Percentiles rank a stretch among this genome's conserved stretches.
phyloP scores from a whole-genome alignment of 2,113 vertebrate genomes.

The Ahaetulla prasina region DNA sequence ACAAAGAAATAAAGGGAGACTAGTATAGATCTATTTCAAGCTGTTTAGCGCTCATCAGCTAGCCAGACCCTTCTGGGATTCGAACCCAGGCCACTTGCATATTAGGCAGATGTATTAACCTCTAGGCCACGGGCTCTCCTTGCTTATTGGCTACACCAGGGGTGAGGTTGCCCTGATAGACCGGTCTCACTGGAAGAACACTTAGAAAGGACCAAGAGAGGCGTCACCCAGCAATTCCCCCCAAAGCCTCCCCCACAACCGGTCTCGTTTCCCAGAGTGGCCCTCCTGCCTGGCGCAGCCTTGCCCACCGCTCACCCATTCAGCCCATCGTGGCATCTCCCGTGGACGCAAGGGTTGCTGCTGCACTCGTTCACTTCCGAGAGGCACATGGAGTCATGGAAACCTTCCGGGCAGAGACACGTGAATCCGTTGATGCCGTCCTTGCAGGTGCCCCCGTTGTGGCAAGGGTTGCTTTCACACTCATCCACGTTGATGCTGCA shows the following conservation, averaged over 20 bases:
- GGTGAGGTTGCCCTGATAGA: too few species aligned
- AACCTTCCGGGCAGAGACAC: conserved; percentile 88
- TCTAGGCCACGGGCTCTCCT: too few species aligned
- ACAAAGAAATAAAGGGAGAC: too few species aligned
- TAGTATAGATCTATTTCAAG: too few species aligned
- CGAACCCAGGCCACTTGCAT: too few species aligned
- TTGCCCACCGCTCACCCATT: conserved; percentile 76
- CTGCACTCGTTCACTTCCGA: conserved; percentile 91
- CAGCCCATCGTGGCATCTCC: conserved; percentile 82
- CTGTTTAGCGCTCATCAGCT: too few species aligned
- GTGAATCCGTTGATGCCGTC: conserved; percentile 85
- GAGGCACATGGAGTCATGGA: conserved; percentile 85
- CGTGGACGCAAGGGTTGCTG: conserved; percentile 92
- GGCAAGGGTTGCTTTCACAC: conserved; percentile 83
- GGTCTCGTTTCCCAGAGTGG: background rate
- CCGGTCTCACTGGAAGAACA: too few species aligned
- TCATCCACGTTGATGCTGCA: conserved; percentile 91
- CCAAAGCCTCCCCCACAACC: background rate
- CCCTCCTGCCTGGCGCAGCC: background rate
- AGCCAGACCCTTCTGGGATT: too few species aligned
- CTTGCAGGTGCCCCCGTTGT: conserved; percentile 87
- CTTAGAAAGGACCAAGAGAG: background rate
- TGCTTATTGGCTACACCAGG: too few species aligned
- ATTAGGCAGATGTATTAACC: too few species aligned
- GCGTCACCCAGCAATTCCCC: background rate